Evolutionary conservation across 2,113 vertebrate species (phyloP).

Genomic region (Phylloscopus whistleri): DNA sequence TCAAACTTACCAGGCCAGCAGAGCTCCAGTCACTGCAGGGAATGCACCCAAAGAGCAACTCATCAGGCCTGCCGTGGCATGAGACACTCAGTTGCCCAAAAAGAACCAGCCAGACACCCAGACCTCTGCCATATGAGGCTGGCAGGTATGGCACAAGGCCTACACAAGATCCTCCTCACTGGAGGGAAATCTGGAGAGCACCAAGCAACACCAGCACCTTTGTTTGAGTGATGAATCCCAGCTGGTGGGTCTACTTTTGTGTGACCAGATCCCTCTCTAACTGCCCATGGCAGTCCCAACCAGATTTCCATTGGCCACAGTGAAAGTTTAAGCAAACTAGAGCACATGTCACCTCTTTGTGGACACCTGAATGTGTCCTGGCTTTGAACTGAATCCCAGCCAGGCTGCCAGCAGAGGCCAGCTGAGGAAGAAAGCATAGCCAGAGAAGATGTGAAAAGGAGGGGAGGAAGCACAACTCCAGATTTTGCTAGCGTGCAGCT

Average conservation of each 20-base stretch:
- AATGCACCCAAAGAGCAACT: background rate
- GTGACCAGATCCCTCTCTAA: background rate
- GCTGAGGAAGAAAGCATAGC: background rate
- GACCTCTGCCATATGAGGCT: background rate
- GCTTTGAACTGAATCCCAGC: background rate
- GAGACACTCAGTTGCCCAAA: background rate
- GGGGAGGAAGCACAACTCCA: background rate
- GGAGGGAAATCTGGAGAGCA: background rate
- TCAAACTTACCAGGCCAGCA: background rate
- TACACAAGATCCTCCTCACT: background rate
- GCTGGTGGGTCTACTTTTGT: accelerated
- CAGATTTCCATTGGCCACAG: background rate
- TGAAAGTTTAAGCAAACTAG: background rate
- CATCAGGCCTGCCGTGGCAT: background rate
- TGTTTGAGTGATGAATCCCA: background rate
- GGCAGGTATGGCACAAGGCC: background rate
- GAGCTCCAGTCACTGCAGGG: background rate
- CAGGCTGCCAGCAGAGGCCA: background rate
- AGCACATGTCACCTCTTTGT: background rate
- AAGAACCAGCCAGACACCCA: background rate
- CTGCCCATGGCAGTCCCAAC: background rate
- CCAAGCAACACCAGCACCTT: background rate
- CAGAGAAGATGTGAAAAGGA: background rate
- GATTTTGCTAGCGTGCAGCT: background rate
- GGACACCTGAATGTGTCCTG: background rate